phyloP scores from a whole-genome alignment of 2,888 invertebrate species.

The Tiliacea aurago region DNA sequence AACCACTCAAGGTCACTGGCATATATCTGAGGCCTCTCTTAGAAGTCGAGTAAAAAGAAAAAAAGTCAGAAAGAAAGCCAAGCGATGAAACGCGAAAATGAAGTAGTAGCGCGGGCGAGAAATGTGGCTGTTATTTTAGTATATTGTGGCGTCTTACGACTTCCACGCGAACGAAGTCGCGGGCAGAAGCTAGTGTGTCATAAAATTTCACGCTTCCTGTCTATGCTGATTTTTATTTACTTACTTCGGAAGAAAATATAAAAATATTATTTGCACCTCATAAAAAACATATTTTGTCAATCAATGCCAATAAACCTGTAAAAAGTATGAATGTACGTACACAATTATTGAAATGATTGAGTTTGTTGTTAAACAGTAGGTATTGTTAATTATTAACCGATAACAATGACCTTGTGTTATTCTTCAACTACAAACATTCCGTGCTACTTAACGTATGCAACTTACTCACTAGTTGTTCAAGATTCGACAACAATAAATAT shows the following conservation, averaged over 20 bases:
- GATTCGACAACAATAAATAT: conserved; percentile 54
- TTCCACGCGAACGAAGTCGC: no score
- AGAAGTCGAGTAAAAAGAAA: no score
- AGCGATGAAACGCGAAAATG: no score
- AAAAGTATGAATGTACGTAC: conserved; percentile 27
- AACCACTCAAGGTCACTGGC: no score
- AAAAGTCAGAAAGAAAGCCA: no score
- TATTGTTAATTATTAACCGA: conserved; percentile 55
- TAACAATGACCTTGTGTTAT: conserved; percentile 67
- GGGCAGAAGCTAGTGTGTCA: neutral
- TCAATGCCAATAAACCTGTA: neutral
- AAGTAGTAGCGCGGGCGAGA: no score
- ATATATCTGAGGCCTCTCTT: no score
- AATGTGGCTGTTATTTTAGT: no score
- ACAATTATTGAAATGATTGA: conserved; percentile 45
- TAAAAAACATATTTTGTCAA: neutral
- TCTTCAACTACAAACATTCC: conserved; percentile 55
- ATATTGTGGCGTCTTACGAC: no score
- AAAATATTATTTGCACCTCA: neutral
- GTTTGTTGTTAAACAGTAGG: conserved; percentile 56
- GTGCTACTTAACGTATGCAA: conserved; percentile 33
- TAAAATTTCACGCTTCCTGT: neutral
- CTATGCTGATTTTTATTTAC: neutral
- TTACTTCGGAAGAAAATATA: neutral
- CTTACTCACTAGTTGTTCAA: conserved; percentile 47